phyloP scores from a whole-genome alignment of 2,113 vertebrate species.

The Aspiorhynchus laticeps region DNA sequence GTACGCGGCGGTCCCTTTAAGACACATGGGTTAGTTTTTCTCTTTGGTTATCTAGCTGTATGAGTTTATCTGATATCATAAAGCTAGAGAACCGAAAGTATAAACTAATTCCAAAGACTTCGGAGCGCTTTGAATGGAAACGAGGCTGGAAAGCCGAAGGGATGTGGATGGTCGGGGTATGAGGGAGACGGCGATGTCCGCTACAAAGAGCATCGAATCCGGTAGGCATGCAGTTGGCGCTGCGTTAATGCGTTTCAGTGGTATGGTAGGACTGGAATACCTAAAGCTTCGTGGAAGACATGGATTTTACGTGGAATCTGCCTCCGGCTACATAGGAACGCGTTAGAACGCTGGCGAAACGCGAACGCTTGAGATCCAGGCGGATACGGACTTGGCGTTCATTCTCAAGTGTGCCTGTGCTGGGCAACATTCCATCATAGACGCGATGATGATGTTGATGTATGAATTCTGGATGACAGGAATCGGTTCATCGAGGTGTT shows the following conservation, averaged over 20 bases:
- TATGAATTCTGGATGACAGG: conserved; percentile 50
- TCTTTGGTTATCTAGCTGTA: conserved; percentile 99
- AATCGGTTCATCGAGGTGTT: conserved; percentile 62
- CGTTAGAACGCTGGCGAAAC: conserved; percentile 5
- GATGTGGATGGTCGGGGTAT: conserved; percentile 42
- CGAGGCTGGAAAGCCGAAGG: conserved; percentile 45
- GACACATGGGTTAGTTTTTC: conserved; percentile 87
- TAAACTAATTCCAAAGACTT: conserved; percentile 81
- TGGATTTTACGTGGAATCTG: conserved; percentile 35
- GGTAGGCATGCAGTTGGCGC: conserved; percentile 44
- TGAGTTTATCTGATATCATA: conserved; percentile 98
- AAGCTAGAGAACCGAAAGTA: conserved; percentile 99
- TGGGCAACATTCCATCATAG: conserved; percentile 54
- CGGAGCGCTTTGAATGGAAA: conserved; percentile 52
- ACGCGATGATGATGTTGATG: conserved; percentile 46
- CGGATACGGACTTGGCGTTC: conserved; percentile 10
- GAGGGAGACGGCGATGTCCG: conserved; percentile 51
- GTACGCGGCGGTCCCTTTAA: conserved; percentile 79
- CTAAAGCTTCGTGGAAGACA: conserved; percentile 2
- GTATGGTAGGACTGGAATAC: conserved; percentile 16
- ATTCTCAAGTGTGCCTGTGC: conserved; percentile 35
- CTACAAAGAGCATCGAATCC: conserved; percentile 43
- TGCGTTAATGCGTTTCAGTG: conserved; percentile 3
- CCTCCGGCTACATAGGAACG: neutral
- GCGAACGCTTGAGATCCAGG: neutral